phyloP scores from a whole-genome alignment of 2,113 vertebrate species.

The Prionailurus bengalensis region DNA sequence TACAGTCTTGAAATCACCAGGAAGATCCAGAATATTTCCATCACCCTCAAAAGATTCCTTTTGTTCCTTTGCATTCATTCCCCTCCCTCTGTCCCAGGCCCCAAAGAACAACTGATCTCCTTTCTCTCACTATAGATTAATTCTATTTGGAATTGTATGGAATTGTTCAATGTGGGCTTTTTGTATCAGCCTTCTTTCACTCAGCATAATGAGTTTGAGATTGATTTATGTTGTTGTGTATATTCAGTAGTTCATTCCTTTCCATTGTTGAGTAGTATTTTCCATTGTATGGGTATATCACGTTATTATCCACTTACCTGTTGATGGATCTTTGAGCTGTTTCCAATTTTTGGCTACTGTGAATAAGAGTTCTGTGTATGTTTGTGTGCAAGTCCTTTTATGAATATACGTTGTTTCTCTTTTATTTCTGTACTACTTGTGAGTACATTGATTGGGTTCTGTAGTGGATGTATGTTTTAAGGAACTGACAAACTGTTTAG shows the following conservation, averaged over 20 bases:
- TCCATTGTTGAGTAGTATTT: background rate
- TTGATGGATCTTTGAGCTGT: background rate
- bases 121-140: background rate
- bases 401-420: background rate
- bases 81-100: background rate
- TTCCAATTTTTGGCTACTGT: background rate
- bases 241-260: conserved; percentile 12
- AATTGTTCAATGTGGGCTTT: background rate
- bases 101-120: background rate
- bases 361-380: background rate
- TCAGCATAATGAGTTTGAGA: conserved; percentile 19
- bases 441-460: background rate
- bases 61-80: background rate
- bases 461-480: background rate
- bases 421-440: background rate
- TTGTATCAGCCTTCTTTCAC: background rate
- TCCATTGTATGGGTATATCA: background rate
- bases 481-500: background rate
- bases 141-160: background rate
- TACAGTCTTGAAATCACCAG: background rate
- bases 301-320: background rate
- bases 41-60: background rate
- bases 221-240: background rate
- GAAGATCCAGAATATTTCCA: background rate
- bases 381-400: background rate